Evolutionary conservation across 2,888 invertebrate genomes (phyloP).

Genomic region (Frankliniella intonsa): DNA sequence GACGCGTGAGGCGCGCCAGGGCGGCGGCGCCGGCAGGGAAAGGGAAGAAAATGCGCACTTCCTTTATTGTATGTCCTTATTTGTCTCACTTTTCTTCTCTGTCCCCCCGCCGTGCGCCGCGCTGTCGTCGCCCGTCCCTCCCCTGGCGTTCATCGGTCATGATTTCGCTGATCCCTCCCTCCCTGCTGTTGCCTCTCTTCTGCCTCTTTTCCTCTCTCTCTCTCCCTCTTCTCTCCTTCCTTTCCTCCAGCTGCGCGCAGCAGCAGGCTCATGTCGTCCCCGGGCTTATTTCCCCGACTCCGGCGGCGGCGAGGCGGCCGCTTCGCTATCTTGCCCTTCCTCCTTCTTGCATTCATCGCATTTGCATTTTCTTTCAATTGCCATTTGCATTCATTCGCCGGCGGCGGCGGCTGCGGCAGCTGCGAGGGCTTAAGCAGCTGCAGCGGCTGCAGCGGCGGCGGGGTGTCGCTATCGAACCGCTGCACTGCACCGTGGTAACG

Average conservation of each 20-base stretch:
- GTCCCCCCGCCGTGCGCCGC: neutral
- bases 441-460: too few species aligned
- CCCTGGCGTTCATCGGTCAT: conserved; percentile 24
- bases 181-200: neutral
- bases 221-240: neutral
- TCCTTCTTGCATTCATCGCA: neutral
- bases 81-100: conserved; percentile 23
- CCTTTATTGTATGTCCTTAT: conserved; percentile 17
- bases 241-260: neutral
- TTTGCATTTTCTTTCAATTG: conserved; percentile 20
- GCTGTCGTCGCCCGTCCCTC: neutral
- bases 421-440: neutral
- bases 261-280: too few species aligned
- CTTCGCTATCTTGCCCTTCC: neutral
- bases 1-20: neutral
- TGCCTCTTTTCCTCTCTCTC: neutral
- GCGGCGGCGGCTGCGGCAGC: neutral
- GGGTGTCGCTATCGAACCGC: too few species aligned
- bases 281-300: too few species aligned
- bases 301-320: too few species aligned
- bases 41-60: neutral
- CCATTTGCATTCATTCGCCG: conserved; percentile 13
- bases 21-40: neutral
- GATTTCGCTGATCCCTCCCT: conserved; percentile 17
- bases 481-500: too few species aligned